Evolutionary conservation across 2,113 vertebrate species (phyloP).

Genomic region (Tragelaphus strepsiceros): DNA sequence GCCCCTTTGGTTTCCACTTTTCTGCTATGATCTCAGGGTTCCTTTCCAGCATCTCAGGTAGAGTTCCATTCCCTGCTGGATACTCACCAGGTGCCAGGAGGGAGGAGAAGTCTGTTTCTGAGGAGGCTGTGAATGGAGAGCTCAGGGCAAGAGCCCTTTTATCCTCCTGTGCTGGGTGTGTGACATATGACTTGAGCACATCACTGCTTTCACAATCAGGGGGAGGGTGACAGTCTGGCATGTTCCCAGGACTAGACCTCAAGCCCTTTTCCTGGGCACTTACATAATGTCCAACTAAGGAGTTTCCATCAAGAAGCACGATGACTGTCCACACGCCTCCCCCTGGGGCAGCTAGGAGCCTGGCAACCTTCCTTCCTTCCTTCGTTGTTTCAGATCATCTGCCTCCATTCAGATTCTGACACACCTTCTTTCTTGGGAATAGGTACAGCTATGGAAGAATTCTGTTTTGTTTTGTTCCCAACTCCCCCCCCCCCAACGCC

Average conservation of each 20-base stretch:
- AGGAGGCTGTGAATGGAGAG: not conserved
- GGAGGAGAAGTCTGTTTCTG: not conserved
- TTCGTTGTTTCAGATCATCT: not conserved
- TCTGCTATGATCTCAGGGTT: not conserved
- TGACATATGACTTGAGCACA: not conserved
- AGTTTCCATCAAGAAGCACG: not conserved
- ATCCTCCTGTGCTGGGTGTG: not conserved
- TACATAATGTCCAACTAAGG: not conserved
- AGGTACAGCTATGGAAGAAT: not conserved
- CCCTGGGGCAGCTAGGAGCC: no score
- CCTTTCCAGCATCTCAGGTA: not conserved
- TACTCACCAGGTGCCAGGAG: not conserved
- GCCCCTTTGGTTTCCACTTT: not conserved
- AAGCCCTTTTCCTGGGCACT: not conserved
- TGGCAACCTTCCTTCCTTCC: not conserved
- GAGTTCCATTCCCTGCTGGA: not conserved
- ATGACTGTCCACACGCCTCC: not conserved
- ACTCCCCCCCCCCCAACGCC: fast-evolving
- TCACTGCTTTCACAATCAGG: not conserved
- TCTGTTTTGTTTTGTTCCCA: not conserved
- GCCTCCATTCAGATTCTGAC: not conserved
- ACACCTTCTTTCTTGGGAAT: not conserved
- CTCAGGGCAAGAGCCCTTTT: constrained; percentile 5
- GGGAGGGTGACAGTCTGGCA: not conserved
- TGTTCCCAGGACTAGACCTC: not conserved